phyloP scores from a whole-genome alignment of 2,113 vertebrate species.

The Odontesthes bonariensis region DNA sequence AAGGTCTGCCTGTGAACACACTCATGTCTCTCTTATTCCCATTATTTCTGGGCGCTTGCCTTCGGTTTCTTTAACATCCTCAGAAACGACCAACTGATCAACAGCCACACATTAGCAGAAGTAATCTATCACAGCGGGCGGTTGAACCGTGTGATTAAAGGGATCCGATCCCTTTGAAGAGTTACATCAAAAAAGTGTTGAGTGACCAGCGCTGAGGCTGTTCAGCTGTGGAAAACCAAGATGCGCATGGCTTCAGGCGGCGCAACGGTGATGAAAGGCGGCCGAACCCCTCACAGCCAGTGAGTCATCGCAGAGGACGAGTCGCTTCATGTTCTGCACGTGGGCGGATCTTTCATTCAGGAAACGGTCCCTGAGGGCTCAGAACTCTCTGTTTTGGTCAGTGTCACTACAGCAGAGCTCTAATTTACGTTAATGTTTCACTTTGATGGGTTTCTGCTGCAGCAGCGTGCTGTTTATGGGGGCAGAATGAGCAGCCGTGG shows the following conservation, averaged over 20 bases:
- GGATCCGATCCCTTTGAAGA: slow-evolving; percentile 58
- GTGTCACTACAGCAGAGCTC: slow-evolving; percentile 21
- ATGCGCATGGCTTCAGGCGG: slow-evolving; percentile 36
- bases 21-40: no score
- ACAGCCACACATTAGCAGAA: slow-evolving; percentile 2
- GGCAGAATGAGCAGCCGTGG: background rate
- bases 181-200: slow-evolving; percentile 55
- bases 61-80: background rate
- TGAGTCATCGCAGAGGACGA: slow-evolving; percentile 58
- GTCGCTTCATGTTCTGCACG: slow-evolving; percentile 66
- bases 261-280: slow-evolving; percentile 47
- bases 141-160: slow-evolving; percentile 50
- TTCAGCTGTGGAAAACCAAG: slow-evolving; percentile 41
- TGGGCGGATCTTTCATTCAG: slow-evolving; percentile 56
- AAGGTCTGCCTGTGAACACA: no score
- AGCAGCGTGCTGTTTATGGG: slow-evolving; percentile 14
- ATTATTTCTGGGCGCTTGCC: background rate
- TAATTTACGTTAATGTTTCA: slow-evolving; percentile 35
- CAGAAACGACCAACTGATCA: slow-evolving; percentile 19
- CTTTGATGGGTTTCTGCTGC: slow-evolving; percentile 15
- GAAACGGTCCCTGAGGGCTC: slow-evolving; percentile 49
- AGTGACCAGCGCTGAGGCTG: slow-evolving; percentile 40
- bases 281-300: slow-evolving; percentile 29
- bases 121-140: slow-evolving; percentile 25
- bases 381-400: slow-evolving; percentile 35